These are phyloP conservation scores for Squalus acanthias DNA, from an alignment of 2,797 vertebrate genomes.

Conservation along the genomic window DNA sequence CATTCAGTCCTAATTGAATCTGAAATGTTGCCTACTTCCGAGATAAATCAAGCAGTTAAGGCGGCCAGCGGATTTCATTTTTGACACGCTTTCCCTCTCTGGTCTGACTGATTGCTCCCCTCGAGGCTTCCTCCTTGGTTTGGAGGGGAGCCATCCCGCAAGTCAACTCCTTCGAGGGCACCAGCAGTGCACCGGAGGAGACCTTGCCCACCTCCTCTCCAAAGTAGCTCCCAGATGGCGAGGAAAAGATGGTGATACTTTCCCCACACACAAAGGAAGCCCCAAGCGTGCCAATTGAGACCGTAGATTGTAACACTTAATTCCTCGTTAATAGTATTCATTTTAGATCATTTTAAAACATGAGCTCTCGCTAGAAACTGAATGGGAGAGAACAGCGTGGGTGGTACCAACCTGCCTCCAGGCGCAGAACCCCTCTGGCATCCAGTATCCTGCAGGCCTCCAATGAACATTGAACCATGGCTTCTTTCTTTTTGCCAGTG, in stretches of 20 bases:
- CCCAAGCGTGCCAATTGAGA: neutral
- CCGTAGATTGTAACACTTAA: neutral
- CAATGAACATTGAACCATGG: constrained; percentile 79
- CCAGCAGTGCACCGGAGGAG: neutral
- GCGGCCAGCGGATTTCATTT: neutral
- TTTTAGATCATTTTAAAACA: neutral
- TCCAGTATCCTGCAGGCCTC: constrained; percentile 93
- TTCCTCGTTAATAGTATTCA: neutral
- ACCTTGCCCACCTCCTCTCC: neutral
- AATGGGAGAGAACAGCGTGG: neutral
- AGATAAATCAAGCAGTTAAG: constrained; percentile 9
- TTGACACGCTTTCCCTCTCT: neutral
- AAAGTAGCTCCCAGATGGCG: neutral
- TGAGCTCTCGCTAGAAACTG: neutral
- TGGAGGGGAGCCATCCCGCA: neutral
- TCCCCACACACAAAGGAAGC: neutral
- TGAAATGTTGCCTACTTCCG: neutral
- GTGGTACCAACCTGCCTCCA: constrained; percentile 80
- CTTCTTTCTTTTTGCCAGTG: constrained; percentile 90
- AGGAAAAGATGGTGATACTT: neutral
- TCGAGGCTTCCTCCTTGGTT: neutral
- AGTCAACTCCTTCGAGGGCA: neutral
- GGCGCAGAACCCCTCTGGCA: constrained; percentile 82
- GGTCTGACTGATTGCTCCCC: neutral
- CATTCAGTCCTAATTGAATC: constrained; percentile 22